phyloP scores from a whole-genome alignment of 2,888 invertebrate species.

The Sinhomidia bicolor region DNA sequence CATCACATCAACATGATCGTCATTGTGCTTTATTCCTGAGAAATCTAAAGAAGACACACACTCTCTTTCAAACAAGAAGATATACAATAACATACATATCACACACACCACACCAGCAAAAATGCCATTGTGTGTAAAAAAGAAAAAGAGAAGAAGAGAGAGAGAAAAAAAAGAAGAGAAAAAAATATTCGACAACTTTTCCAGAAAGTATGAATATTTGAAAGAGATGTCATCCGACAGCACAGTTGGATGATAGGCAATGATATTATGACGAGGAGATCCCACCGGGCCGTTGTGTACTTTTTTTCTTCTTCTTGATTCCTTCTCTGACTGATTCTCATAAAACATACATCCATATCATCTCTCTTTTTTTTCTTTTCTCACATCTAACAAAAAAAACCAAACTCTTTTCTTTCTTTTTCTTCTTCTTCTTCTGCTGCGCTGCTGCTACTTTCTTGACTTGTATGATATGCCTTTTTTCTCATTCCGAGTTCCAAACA shows the following conservation, averaged over 20 bases:
- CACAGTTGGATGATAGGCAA: constrained; percentile 75
- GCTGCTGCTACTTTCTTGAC: constrained; percentile 44
- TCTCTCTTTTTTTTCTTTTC: background rate
- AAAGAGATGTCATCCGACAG: constrained; percentile 75
- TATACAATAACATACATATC: too few species aligned
- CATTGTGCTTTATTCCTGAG: background rate
- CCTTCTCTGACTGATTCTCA: constrained; percentile 52
- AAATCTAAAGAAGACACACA: too few species aligned
- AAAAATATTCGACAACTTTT: constrained; percentile 69
- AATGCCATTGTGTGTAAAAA: constrained; percentile 30
- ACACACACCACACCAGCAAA: background rate
- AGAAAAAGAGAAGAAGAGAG: background rate
- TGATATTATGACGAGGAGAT: constrained; percentile 75
- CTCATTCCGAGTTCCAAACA: constrained; percentile 56
- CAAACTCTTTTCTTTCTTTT: background rate
- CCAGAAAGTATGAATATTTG: constrained; percentile 73
- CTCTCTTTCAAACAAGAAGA: background rate
- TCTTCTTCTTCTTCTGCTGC: constrained; percentile 13
- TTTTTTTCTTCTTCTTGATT: constrained; percentile 71
- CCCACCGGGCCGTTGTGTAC: constrained; percentile 70
- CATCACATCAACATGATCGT: background rate
- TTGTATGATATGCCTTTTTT: constrained; percentile 56
- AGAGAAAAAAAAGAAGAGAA: background rate
- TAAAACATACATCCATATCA: constrained; percentile 13
- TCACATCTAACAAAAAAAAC: background rate